These are phyloP conservation scores for Romanogobio albipinnatus DNA, from an alignment of 2,113 vertebrate genomes.

Conservation along the genomic window DNA sequence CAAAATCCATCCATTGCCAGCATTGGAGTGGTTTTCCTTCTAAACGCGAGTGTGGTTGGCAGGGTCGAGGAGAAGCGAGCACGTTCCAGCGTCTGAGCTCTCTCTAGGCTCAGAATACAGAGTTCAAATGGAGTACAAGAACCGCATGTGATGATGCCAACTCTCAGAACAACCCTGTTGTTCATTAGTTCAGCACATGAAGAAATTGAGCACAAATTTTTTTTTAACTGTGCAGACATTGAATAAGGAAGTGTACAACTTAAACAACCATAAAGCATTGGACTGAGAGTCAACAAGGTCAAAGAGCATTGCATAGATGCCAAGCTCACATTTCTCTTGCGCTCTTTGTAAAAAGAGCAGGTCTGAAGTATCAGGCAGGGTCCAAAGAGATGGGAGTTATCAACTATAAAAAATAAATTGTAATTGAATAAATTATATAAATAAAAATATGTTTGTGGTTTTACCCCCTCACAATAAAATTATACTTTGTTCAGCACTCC, in stretches of 20 bases:
- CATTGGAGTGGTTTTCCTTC: background rate
- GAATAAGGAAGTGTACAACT: background rate
- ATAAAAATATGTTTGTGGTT: too few relatives aligned
- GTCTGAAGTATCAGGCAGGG: background rate
- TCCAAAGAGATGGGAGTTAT: background rate
- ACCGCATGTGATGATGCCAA: conserved; percentile 1
- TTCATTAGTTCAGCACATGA: conserved; percentile 12
- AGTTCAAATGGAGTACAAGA: conserved; percentile 27
- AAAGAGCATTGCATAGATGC: background rate
- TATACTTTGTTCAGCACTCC: background rate
- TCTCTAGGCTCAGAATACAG: background rate
- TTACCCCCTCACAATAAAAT: too few relatives aligned
- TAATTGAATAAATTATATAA: too few relatives aligned
- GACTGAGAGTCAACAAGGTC: background rate
- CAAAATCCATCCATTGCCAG: conserved; percentile 2
- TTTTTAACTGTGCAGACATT: background rate
- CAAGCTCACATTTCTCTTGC: background rate
- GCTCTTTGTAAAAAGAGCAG: background rate
- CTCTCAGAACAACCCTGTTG: background rate
- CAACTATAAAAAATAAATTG: background rate
- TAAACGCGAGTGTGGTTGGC: conserved; percentile 23
- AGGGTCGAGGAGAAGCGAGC: background rate
- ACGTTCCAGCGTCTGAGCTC: background rate
- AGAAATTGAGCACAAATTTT: background rate
- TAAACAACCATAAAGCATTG: background rate